Base-by-base conservation (phyloP, 1,140 invertebrate species). In the Trachymyrmex septentrionalis region DNA sequence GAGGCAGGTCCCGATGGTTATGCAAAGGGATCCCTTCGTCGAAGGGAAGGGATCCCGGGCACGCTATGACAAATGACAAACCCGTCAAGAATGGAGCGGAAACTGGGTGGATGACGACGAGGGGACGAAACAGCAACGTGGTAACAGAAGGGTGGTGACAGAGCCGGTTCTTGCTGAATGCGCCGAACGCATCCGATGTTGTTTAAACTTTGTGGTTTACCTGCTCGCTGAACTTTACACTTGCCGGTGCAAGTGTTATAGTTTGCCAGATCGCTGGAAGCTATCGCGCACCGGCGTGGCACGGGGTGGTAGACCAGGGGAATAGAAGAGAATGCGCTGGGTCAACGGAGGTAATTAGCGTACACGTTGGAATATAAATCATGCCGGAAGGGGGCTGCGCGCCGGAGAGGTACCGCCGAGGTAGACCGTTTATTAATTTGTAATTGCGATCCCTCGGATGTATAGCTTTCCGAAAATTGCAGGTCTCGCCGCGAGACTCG, bases 371-470 rank as follows among this genome's bases (percentile, higher is more conserved):
- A 75, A 91, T 88, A 92, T 91, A 90, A 92, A 92, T 92, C 91
- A 92, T 69, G 55, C 75, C 80, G 87, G 75, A 88, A 85, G 88
- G 81, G 87, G 82, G 77, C 85, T 16, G 14, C 75, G 87, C 85
- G 86, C n/a, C n/a, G n/a, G n/a, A 85, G 82, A 75, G 82, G 80
- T 71, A 63, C 69, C 30, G 76, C 64, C n/a, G n/a, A n/a, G n/a
- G n/a, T n/a, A 90, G 72, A 92, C 92, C 91, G 86, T 92, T 92
- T 92, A 92, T 92, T 92, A 92, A 92, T 92, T 92, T 92, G 90
- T 91, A 92, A 92, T 92, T 92, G 90, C 87, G 66, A 89, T 73
- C 87, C 55, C 61, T 92, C 73, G 53, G 38, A 84, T 85, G 85
- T 87, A 86, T 90, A 88, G 88, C 78, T 90, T 90, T 88, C 67